Conservation (phyloP, 2,113 vertebrate species). For the Ophthalmolycus amberensis region DNA sequence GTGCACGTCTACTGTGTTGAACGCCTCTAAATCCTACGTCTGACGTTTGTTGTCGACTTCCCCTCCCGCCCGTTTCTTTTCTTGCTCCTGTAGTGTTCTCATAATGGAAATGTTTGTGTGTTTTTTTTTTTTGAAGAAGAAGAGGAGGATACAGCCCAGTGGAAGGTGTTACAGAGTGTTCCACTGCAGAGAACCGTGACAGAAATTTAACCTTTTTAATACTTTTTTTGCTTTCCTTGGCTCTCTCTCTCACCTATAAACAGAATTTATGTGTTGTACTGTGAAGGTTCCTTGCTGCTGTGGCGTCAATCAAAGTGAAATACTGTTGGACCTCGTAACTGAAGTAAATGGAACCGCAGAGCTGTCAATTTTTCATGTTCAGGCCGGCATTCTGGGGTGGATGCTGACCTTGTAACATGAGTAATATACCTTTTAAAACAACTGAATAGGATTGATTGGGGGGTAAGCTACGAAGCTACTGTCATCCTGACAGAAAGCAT, state of each 20-base stretch:
- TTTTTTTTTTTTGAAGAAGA: not conserved
- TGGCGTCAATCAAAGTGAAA: slow-evolving; percentile 22
- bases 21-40: not conserved
- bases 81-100: not conserved
- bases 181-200: not conserved
- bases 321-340: slow-evolving; percentile 21
- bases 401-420: slow-evolving; percentile 57
- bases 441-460: slow-evolving; percentile 23
- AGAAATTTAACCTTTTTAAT: not conserved
- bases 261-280: slow-evolving; percentile 9
- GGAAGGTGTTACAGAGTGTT: not conserved
- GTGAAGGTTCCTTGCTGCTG: slow-evolving; percentile 19
- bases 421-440: slow-evolving; percentile 39
- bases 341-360: slow-evolving; percentile 36
- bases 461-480: not conserved
- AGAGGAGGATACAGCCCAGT: not conserved
- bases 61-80: not conserved
- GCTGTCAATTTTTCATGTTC: slow-evolving; percentile 28
- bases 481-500: not conserved
- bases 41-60: not conserved
- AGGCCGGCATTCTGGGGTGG: slow-evolving; percentile 4
- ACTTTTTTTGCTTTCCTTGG: not conserved
- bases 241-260: not conserved
- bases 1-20: not conserved
- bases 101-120: slow-evolving; percentile 1